Evolutionary conservation across 2,888 invertebrate species (phyloP), one percentile per base, ranked within the genome.

Genomic region (Ormia ochracea): DNA sequence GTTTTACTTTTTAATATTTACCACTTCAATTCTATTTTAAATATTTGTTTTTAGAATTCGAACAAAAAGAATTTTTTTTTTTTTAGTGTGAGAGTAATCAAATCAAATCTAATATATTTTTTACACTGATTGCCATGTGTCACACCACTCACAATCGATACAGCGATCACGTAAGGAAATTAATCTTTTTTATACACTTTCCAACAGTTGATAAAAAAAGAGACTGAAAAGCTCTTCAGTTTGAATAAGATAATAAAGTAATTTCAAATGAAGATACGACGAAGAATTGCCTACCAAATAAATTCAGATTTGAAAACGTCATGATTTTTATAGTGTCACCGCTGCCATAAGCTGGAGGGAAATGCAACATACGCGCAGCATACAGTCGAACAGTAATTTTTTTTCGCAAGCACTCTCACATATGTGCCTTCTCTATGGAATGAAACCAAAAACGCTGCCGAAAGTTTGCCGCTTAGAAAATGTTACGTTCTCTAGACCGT

Each of bases 401-500:
- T 10, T n/a, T n/a, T n/a, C n/a, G n/a, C n/a, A n/a, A n/a, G 19
- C 56, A 41, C 23, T 17, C 17, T 50, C 23, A 48, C 41, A 50
- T 14, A 3, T 23, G 26, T 21, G 63, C n/a, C 6, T 45, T 54
- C 52, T 36, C 3, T n/a, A n/a, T n/a, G n/a, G 14, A 17, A 1
- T 21, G 2, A 2, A 10, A 19, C 2, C 3, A 21, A 26, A 9
- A 28, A 50, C 17, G 12, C 26, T n/a, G 31, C 26, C 48, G 36
- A 38, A 63, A 63, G n/a, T 4, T 52, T 48, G 23, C 63, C 77
- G 77, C 68, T 61, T 19, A 56, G 56, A 56, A 72, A 73, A 81
- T 72, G 77, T 70, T 68, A 73, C 77, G 81, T 45, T 68, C 82
- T 61, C 59, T 72, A 45, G 65, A 70, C 61, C 66, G 69, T 61